Conservation (phyloP, 2,113 vertebrate genomes). For the Toxotes jaculatrix region DNA sequence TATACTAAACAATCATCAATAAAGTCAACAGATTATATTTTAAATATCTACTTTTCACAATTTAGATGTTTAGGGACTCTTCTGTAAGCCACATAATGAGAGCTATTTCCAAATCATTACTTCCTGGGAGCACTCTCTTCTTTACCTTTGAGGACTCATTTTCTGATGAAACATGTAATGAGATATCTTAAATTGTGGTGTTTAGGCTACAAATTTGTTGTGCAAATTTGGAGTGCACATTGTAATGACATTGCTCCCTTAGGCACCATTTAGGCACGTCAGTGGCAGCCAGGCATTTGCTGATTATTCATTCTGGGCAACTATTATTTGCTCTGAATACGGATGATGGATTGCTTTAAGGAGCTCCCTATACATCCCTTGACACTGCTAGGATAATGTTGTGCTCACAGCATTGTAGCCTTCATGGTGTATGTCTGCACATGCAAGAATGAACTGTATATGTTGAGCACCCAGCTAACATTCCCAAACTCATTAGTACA, state of each 20-base stretch:
- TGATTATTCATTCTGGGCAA: slow-evolving; percentile 49
- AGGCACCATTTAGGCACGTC: slow-evolving; percentile 20
- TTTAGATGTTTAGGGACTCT: neutral
- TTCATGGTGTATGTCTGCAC: neutral
- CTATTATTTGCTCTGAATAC: slow-evolving; percentile 45
- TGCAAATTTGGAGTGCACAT: slow-evolving; percentile 27
- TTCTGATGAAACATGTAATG: slow-evolving; percentile 16
- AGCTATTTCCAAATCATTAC: neutral
- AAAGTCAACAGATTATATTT: neutral
- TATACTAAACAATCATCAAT: neutral
- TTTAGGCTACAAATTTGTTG: slow-evolving; percentile 12
- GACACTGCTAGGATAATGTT: neutral
- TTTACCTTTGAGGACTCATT: neutral
- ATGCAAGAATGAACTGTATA: neutral
- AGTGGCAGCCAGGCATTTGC: slow-evolving; percentile 40
- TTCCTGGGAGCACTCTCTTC: neutral
- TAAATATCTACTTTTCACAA: neutral
- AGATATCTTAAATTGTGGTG: neutral
- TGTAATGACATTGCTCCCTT: slow-evolving; percentile 41
- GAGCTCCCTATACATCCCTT: slow-evolving; percentile 10
- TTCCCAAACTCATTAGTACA: neutral
- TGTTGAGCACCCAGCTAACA: neutral
- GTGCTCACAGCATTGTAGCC: neutral
- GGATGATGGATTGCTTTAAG: slow-evolving; percentile 36
- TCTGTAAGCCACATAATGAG: neutral